These are phyloP conservation scores for Drosophila suzukii DNA, from an alignment of 1,140 invertebrate species.

Conservation along the genomic window DNA sequence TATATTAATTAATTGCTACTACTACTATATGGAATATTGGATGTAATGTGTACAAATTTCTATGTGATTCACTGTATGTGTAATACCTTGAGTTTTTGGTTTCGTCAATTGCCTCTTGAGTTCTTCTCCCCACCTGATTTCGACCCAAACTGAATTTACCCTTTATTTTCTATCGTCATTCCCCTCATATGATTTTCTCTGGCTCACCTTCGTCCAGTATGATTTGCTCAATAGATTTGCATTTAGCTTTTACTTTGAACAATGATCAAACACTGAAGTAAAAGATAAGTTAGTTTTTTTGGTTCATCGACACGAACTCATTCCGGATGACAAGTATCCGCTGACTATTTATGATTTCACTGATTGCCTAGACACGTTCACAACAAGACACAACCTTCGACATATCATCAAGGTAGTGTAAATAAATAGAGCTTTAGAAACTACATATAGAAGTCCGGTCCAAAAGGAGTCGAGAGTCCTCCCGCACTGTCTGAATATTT, in stretches of 20 bases:
- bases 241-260: conserved; percentile 44
- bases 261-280: conserved; percentile 28
- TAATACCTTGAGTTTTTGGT: conserved; percentile 56
- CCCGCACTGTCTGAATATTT: conserved; percentile 3
- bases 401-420: conserved; percentile 47
- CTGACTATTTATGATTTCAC: conserved; percentile 20
- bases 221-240: conserved; percentile 46
- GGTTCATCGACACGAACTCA: conserved; percentile 37
- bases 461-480: conserved; percentile 2
- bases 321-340: conserved; percentile 12
- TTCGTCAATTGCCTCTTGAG: conserved; percentile 11
- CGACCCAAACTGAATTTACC: conserved; percentile 25
- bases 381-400: conserved; percentile 13
- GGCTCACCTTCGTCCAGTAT: conserved; percentile 26
- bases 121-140: conserved; percentile 36
- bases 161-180: conserved; percentile 50
- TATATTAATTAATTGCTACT: conserved; percentile 75
- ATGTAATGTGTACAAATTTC: conserved; percentile 83
- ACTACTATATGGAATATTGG: conserved; percentile 83
- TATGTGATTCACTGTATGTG: conserved; percentile 84
- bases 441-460: conserved; percentile 26
- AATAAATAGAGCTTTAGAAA: conserved; percentile 41
- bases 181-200: conserved; percentile 45
- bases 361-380: conserved; percentile 31
- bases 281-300: conserved; percentile 28